Evolutionary conservation across 1,140 invertebrate species (phyloP).

Genomic region (Neoseiulus cucumeris): DNA sequence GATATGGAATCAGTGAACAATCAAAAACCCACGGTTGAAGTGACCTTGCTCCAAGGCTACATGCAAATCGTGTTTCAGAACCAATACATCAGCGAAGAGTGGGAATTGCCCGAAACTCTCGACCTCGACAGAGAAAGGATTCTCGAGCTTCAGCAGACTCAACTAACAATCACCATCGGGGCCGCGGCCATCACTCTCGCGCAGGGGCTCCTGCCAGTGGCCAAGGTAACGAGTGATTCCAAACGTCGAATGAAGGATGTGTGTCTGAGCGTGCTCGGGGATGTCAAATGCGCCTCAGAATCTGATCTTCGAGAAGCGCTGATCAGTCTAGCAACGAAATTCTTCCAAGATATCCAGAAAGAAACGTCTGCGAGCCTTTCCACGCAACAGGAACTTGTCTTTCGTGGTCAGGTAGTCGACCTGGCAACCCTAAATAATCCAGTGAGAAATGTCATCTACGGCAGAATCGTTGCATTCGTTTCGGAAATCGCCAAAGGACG

Average conservation of each 20-base stretch:
- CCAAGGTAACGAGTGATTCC: background rate
- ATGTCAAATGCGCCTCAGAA: background rate
- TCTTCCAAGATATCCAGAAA: background rate
- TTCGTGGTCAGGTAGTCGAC: background rate
- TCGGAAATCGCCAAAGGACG: background rate
- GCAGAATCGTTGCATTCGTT: background rate
- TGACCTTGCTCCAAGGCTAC: background rate
- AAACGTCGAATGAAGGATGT: background rate
- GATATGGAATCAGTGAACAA: background rate
- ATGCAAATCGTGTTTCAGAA: background rate
- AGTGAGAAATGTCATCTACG: background rate
- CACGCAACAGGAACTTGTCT: background rate
- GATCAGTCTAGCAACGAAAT: background rate
- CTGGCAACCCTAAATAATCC: background rate
- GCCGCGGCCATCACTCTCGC: background rate
- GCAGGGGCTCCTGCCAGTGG: background rate
- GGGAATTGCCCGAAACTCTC: slow-evolving; percentile 2
- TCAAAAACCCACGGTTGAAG: background rate
- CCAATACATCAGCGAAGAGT: background rate
- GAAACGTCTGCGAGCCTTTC: background rate
- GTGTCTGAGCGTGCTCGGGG: background rate
- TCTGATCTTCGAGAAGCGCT: background rate
- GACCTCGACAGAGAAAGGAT: background rate
- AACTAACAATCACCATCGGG: background rate
- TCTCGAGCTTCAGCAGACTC: background rate